Conservation (phyloP, 2,888 invertebrate species). For the Polydrusus pterygomalis region DNA sequence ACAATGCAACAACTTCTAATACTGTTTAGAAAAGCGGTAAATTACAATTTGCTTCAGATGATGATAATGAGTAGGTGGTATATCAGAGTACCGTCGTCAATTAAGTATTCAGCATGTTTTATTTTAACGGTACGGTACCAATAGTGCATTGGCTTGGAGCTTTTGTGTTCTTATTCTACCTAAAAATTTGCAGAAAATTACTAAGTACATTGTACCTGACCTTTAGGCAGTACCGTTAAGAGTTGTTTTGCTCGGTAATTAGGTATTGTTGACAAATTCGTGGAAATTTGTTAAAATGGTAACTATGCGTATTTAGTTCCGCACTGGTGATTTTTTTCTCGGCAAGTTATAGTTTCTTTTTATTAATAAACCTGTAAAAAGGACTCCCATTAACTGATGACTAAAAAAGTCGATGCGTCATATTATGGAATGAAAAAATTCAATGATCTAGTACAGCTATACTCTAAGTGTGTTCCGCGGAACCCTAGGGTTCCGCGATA, state of each 20-base stretch:
- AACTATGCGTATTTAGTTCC: constrained; percentile 22
- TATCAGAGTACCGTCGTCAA: constrained; percentile 46
- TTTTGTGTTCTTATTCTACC: constrained; percentile 40
- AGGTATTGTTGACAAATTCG: constrained; percentile 46
- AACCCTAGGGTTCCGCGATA: too few species aligned
- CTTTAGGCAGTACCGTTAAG: constrained; percentile 46
- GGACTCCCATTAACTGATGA: background rate
- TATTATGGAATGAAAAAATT: too few species aligned
- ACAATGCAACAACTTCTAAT: constrained; percentile 11
- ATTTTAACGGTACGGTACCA: constrained; percentile 18
- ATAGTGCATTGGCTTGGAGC: constrained; percentile 24
- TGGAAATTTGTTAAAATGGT: constrained; percentile 30
- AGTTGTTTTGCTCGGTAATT: constrained; percentile 43
- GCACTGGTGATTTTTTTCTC: background rate
- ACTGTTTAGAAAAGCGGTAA: constrained; percentile 41
- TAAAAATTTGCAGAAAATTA: constrained; percentile 52
- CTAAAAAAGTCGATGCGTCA: background rate
- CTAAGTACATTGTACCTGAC: constrained; percentile 51
- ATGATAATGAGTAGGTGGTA: constrained; percentile 46
- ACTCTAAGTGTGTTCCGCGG: too few species aligned
- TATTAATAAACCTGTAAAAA: background rate
- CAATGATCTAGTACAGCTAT: too few species aligned
- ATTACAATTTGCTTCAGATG: constrained; percentile 45
- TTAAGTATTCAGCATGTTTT: constrained; percentile 51
- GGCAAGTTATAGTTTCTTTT: constrained; percentile 6